phyloP scores from a whole-genome alignment of 1,140 invertebrate genomes.

The Lasioglossum albipes region DNA sequence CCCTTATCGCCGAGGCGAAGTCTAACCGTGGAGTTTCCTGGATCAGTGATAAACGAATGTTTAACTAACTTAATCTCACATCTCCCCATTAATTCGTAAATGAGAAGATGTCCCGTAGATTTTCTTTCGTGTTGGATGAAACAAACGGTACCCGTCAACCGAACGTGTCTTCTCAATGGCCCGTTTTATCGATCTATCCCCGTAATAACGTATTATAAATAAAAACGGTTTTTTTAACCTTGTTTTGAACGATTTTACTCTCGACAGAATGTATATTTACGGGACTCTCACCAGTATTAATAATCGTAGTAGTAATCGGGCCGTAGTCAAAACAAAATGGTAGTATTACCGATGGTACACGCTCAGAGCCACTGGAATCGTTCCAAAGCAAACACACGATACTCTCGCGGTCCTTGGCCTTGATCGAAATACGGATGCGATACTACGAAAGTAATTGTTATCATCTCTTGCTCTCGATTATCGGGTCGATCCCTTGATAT shows the following conservation, averaged over 20 bases:
- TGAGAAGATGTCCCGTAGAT: too few species aligned
- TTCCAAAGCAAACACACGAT: conserved; percentile 1
- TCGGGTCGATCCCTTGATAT: background rate
- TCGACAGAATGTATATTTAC: background rate
- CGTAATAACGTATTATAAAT: conserved; percentile 12
- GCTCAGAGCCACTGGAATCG: background rate
- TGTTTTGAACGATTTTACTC: background rate
- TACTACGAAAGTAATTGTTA: background rate
- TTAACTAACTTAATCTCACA: too few species aligned
- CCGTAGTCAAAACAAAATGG: too few species aligned
- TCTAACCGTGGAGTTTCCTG: too few species aligned
- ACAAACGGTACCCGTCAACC: background rate
- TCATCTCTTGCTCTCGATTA: background rate
- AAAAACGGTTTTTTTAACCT: background rate
- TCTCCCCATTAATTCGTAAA: too few species aligned
- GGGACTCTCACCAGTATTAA: background rate
- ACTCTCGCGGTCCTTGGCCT: background rate
- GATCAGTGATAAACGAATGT: too few species aligned
- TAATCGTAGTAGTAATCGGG: background rate
- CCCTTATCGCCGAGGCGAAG: too few species aligned
- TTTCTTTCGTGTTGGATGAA: too few species aligned
- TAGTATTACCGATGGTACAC: too few species aligned
- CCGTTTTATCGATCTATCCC: conserved; percentile 1
- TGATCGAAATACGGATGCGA: background rate
- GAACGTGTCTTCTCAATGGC: background rate